Evolutionary conservation across 2,888 invertebrate genomes (phyloP).

Genomic region (Neoscelio sp.): DNA sequence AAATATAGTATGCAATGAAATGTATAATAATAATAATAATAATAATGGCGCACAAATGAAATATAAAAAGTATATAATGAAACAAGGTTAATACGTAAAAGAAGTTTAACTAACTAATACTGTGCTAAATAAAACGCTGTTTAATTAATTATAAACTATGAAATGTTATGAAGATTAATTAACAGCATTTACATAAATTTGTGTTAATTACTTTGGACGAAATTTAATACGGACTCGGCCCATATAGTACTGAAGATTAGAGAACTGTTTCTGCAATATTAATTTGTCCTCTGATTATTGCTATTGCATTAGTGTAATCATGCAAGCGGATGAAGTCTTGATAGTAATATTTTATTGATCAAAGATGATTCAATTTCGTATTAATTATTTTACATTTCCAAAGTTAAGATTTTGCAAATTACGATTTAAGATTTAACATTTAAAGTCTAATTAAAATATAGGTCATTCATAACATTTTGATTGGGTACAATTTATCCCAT

Average conservation of each 20-base stretch:
- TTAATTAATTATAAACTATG: constrained; percentile 27
- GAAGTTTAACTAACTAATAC: constrained; percentile 15
- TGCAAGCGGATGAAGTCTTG: constrained; percentile 25
- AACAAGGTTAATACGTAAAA: constrained; percentile 2
- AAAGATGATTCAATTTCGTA: no score
- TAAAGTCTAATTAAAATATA: no score
- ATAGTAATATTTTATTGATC: constrained; percentile 15
- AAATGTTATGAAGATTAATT: constrained; percentile 47
- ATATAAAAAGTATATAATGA: no score
- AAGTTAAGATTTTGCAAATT: no score
- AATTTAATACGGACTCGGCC: constrained; percentile 31
- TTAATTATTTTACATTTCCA: no score
- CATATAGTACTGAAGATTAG: constrained; percentile 24
- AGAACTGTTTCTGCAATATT: constrained; percentile 42
- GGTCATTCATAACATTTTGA: no score
- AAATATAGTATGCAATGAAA: no score
- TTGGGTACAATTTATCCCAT: no score
- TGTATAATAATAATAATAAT: no score
- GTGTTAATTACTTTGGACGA: constrained; percentile 44
- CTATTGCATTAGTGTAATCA: constrained; percentile 19
- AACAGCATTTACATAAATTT: constrained; percentile 51
- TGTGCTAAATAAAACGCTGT: constrained; percentile 16
- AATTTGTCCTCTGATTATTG: constrained; percentile 45
- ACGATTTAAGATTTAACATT: no score
- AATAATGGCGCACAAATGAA: no score